A percentile compares a stretch with the other conserved stretches of the same genome.
Conservation (phyloP, 2,888 invertebrate genomes). For the Tuberolachnus salignus region DNA sequence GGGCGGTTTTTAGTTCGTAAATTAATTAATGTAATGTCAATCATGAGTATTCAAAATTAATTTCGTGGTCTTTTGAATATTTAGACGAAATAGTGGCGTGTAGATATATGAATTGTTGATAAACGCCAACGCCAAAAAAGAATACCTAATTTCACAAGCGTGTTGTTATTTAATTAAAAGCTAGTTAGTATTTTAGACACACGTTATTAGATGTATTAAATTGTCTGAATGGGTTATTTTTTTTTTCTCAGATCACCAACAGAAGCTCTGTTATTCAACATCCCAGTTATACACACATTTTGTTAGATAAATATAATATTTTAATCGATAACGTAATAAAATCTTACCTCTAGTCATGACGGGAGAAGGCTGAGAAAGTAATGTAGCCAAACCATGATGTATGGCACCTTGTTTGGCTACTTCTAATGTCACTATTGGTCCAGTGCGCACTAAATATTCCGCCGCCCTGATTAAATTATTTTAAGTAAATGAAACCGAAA, state of each 20-base stretch:
- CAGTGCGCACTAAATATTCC: constrained; percentile 91
- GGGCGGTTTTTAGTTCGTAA: constrained; percentile 14
- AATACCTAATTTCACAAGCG: too few relatives aligned
- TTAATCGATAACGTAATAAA: background rate
- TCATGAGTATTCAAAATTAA: background rate
- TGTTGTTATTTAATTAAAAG: background rate
- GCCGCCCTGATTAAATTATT: constrained; percentile 74
- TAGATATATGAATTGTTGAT: background rate
- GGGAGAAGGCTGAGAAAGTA: constrained; percentile 89
- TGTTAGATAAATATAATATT: background rate
- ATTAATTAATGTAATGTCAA: background rate
- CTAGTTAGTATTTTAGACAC: constrained; percentile 1
- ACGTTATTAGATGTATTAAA: constrained; percentile 12
- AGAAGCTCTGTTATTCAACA: constrained; percentile 38
- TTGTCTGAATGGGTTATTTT: background rate
- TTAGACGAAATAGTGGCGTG: background rate
- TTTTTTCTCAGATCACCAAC: constrained; percentile 35
- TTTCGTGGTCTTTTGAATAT: background rate
- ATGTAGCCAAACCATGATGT: constrained; percentile 91
- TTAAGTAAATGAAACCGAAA: background rate
- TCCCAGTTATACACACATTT: constrained; percentile 22
- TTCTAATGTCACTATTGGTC: constrained; percentile 90
- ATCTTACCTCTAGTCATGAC: constrained; percentile 75
- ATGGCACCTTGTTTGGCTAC: constrained; percentile 98
- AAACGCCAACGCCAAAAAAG: too few relatives aligned